phyloP scores from a whole-genome alignment of 1,140 invertebrate species.

The Branchinecta lynchi region DNA sequence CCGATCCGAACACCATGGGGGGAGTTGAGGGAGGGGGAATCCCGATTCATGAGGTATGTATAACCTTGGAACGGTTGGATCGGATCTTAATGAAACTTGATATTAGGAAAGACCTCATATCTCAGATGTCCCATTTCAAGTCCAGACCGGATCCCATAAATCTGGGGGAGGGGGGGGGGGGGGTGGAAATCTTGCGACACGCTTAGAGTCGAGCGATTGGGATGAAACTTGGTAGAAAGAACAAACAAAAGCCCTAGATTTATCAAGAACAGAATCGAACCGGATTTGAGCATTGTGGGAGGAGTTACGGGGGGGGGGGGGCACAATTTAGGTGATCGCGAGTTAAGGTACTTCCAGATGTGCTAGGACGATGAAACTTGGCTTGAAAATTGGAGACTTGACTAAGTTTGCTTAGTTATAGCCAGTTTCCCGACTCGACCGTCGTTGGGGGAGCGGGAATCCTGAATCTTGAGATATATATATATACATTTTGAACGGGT shows the following conservation, averaged over 20 bases:
- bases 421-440: too few species aligned
- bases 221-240: conserved; percentile 6
- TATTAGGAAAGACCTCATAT: background rate
- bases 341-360: too few species aligned
- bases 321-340: too few species aligned
- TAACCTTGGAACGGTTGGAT: background rate
- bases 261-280: background rate
- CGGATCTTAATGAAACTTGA: conserved; percentile 6
- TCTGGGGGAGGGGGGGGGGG: background rate
- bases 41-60: background rate
- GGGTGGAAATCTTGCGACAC: background rate
- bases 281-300: background rate
- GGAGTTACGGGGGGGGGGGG: too few species aligned
- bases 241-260: background rate
- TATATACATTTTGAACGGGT: too few species aligned
- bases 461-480: too few species aligned
- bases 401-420: too few species aligned
- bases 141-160: background rate
- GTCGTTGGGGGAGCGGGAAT: too few species aligned
- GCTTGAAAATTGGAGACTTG: too few species aligned
- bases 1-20: background rate
- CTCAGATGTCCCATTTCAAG: background rate
- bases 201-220: background rate
- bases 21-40: background rate
- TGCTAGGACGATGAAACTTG: too few species aligned